phyloP scores from a whole-genome alignment of 2,888 invertebrate genomes.

The Sepiola atlantica region DNA sequence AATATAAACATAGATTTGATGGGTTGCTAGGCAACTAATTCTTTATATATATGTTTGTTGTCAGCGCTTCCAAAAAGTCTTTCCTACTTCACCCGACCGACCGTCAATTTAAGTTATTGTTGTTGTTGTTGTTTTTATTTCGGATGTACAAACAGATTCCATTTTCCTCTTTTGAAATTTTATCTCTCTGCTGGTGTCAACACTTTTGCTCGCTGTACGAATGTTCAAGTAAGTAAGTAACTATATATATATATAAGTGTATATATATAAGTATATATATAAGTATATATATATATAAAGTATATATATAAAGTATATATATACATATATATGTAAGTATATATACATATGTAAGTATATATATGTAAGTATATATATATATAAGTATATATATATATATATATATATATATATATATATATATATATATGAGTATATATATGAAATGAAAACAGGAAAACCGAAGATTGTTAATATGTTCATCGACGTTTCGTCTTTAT shows the following conservation, averaged over 20 bases:
- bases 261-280: constrained; percentile 14
- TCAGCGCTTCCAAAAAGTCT: background rate
- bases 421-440: no score
- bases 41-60: constrained; percentile 32
- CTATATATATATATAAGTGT: background rate
- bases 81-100: background rate
- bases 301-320: background rate
- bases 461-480: no score
- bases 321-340: background rate
- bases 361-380: background rate
- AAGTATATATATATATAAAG: background rate
- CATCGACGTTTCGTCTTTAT: no score
- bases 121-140: background rate
- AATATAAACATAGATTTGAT: background rate
- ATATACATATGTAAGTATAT: background rate
- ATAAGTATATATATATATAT: background rate
- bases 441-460: no score
- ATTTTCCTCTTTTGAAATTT: no score
- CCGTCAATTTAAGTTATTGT: background rate
- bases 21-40: constrained; percentile 32
- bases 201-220: background rate
- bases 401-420: constrained; percentile 25
- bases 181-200: background rate
- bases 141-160: background rate
- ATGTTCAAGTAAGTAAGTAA: background rate